These are phyloP conservation scores for Melanerpes aurifrons DNA, from an alignment of 2,113 vertebrate species.

Conservation along the genomic window DNA sequence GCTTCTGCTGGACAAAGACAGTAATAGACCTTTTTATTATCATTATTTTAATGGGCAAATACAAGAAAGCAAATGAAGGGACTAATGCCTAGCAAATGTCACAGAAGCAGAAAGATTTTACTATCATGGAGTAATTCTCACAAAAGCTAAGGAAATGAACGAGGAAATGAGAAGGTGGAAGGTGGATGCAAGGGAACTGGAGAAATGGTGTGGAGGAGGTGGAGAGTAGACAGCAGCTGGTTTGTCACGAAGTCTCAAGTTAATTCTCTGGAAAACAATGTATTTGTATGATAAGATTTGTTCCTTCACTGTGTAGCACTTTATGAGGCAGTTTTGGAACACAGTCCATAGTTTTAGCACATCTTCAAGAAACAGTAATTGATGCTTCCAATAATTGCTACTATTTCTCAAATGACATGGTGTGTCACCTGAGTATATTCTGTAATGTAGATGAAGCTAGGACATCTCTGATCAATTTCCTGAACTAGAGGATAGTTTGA, in stretches of 20 bases:
- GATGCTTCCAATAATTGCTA: not conserved
- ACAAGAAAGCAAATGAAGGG: not conserved
- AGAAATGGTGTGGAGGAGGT: not conserved
- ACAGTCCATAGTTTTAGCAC: not conserved
- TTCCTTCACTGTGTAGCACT: not conserved
- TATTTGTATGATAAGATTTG: not conserved
- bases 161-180: not conserved
- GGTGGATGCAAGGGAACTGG: not conserved
- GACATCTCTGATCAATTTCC: not conserved
- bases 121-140: not conserved
- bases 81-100: not conserved
- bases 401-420: not conserved
- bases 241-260: not conserved
- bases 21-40: not conserved
- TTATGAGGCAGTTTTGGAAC: not conserved
- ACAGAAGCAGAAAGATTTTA: not conserved
- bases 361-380: not conserved
- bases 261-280: not conserved
- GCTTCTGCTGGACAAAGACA: not conserved
- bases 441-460: not conserved
- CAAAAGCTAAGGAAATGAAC: not conserved
- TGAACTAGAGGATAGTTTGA: not conserved
- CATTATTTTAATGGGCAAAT: not conserved
- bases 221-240: not conserved
- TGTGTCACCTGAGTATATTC: not conserved